Percentiles rank a stretch among this genome's conserved stretches.
phyloP scores from a whole-genome alignment of 2,113 vertebrate species.

The Gasterosteus aculeatus region DNA sequence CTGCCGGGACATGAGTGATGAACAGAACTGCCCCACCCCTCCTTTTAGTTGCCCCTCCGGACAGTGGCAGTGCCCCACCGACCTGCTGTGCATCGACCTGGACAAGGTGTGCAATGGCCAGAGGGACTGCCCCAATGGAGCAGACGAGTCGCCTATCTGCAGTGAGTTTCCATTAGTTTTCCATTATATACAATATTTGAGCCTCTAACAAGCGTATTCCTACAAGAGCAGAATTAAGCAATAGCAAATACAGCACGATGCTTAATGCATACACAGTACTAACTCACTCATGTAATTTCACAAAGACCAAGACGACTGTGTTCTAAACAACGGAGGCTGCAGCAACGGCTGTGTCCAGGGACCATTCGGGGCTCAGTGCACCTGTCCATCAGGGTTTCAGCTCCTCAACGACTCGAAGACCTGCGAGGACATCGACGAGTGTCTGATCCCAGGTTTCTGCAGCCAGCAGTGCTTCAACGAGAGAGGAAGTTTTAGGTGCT shows the following conservation, averaged over 20 bases:
- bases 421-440: slow-evolving; percentile 79
- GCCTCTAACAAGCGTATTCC: neutral
- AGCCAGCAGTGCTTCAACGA: slow-evolving; percentile 80
- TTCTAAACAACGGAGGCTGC: slow-evolving; percentile 75
- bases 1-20: slow-evolving; percentile 78
- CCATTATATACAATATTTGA: neutral
- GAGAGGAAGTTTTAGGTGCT: slow-evolving; percentile 77
- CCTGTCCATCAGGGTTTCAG: slow-evolving; percentile 68
- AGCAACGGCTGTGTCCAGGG: slow-evolving; percentile 72
- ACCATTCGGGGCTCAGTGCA: slow-evolving; percentile 78
- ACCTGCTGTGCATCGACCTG: slow-evolving; percentile 70
- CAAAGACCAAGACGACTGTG: slow-evolving; percentile 75
- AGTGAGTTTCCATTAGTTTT: slow-evolving; percentile 59
- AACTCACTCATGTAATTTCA: neutral
- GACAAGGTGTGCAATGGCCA: slow-evolving; percentile 73
- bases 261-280: neutral
- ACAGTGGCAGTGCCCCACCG: slow-evolving; percentile 75
- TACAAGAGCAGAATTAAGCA: neutral
- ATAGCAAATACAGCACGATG: neutral
- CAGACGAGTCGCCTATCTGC: slow-evolving; percentile 78
- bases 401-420: slow-evolving; percentile 79
- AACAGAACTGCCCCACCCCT: slow-evolving; percentile 75
- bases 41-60: slow-evolving; percentile 71
- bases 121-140: slow-evolving; percentile 76
- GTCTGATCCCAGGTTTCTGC: slow-evolving; percentile 77